Conservation (phyloP, 2,797 vertebrate species). For the Nyctibius grandis region DNA sequence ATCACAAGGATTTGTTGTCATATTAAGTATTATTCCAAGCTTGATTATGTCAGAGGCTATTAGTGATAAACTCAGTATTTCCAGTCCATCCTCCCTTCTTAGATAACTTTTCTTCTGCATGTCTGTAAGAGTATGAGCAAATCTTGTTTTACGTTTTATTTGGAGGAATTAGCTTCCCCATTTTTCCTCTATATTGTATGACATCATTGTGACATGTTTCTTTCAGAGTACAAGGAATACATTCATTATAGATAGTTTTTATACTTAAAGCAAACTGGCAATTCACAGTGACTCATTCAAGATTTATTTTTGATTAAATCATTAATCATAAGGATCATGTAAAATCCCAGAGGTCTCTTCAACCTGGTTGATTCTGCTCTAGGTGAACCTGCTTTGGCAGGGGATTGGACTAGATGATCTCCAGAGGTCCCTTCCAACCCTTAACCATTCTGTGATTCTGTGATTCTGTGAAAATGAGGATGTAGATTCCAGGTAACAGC, state of each 20-base stretch:
- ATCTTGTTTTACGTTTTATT: neutral
- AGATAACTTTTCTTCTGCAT: neutral
- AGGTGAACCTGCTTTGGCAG: too few relatives aligned
- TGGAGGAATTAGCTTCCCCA: neutral
- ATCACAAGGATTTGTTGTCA: neutral
- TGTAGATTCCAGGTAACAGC: neutral
- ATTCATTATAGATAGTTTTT: neutral
- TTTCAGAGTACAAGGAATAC: neutral
- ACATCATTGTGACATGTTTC: neutral
- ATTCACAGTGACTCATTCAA: neutral
- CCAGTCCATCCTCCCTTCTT: neutral
- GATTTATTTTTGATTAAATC: neutral
- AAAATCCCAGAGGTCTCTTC: too few relatives aligned
- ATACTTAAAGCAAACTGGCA: neutral
- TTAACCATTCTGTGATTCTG: too few relatives aligned
- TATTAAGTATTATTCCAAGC: neutral
- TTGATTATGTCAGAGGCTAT: neutral
- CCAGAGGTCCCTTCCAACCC: too few relatives aligned
- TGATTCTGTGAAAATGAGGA: too few relatives aligned
- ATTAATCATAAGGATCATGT: neutral
- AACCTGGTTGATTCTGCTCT: too few relatives aligned
- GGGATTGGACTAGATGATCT: too few relatives aligned
- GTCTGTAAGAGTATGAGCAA: neutral
- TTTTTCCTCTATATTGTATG: neutral
- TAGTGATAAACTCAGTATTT: neutral